phyloP scores from a whole-genome alignment of 2,888 invertebrate genomes.

The Flexamia atlantica region DNA sequence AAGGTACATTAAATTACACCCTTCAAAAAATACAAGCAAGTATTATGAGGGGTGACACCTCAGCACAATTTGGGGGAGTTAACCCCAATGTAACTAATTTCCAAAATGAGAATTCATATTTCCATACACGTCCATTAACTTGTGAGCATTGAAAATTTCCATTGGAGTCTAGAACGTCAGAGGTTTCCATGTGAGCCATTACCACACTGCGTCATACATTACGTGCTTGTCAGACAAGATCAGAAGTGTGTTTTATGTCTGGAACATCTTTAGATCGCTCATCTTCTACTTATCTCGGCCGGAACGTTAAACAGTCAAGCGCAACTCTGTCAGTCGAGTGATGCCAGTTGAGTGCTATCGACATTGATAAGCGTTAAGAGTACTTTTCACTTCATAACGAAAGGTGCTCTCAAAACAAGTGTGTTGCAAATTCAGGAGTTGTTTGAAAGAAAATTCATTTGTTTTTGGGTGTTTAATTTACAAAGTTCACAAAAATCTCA shows the following conservation, averaged over 20 bases:
- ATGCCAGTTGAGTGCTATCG: conserved; percentile 4
- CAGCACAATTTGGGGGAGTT: no score
- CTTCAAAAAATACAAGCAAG: no score
- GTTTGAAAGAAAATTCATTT: no score
- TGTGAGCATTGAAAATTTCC: no score
- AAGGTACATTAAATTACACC: no score
- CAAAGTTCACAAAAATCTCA: no score
- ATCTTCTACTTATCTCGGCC: conserved; percentile 2
- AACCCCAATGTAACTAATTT: no score
- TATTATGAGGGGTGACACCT: no score
- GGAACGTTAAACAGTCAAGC: background rate
- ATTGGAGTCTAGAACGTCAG: background rate
- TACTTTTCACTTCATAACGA: background rate
- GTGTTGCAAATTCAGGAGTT: no score
- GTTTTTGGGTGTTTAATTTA: no score
- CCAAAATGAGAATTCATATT: no score
- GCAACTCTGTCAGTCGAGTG: background rate
- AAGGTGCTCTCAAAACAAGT: conserved; percentile 34
- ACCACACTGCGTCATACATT: conserved; percentile 3
- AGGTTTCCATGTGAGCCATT: background rate
- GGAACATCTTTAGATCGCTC: conserved; percentile 5
- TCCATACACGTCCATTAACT: no score
- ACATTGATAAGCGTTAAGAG: background rate
- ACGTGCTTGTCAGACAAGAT: conserved; percentile 29
- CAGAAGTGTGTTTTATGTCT: conserved; percentile 37